A percentile compares a stretch with the other conserved stretches of the same genome.
These are phyloP conservation scores for Lontra canadensis DNA, from an alignment of 2,113 vertebrate species.

Conservation along the genomic window DNA sequence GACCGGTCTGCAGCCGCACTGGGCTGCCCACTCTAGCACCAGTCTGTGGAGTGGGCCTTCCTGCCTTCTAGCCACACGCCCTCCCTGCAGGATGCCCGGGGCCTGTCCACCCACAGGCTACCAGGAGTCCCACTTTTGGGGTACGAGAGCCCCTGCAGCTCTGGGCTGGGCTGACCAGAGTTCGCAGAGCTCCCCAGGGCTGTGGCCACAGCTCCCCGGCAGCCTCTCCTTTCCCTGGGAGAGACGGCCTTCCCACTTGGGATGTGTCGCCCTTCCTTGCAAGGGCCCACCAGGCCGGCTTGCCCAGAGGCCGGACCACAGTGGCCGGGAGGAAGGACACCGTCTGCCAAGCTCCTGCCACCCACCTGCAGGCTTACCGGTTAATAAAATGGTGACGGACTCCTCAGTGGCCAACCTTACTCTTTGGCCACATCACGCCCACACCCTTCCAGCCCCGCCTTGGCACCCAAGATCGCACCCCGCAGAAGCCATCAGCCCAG, in stretches of 20 bases:
- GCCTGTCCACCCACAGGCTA: not conserved
- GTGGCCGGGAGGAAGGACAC: not conserved
- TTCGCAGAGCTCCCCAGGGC: not conserved
- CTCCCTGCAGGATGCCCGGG: not conserved
- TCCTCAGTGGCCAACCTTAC: not conserved
- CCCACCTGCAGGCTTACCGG: not conserved
- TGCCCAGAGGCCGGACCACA: not conserved
- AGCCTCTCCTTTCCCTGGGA: not conserved
- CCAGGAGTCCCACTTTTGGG: not conserved
- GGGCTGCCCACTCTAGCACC: not conserved
- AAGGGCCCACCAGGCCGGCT: not conserved
- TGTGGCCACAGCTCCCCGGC: not conserved
- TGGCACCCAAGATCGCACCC: not conserved
- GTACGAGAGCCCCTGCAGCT: not conserved
- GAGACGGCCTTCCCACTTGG: not conserved
- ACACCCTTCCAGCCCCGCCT: not conserved
- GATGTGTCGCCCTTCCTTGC: not conserved
- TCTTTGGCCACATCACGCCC: not conserved
- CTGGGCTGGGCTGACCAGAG: not conserved
- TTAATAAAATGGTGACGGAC: too few species aligned
- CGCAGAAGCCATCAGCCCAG: not conserved
- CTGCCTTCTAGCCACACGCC: not conserved
- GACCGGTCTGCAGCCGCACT: not conserved
- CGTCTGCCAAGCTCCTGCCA: not conserved
- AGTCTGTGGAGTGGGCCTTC: accelerated